Evolutionary conservation across 2,888 invertebrate species (phyloP).

Genomic region (Heteromyza rotundicornis): DNA sequence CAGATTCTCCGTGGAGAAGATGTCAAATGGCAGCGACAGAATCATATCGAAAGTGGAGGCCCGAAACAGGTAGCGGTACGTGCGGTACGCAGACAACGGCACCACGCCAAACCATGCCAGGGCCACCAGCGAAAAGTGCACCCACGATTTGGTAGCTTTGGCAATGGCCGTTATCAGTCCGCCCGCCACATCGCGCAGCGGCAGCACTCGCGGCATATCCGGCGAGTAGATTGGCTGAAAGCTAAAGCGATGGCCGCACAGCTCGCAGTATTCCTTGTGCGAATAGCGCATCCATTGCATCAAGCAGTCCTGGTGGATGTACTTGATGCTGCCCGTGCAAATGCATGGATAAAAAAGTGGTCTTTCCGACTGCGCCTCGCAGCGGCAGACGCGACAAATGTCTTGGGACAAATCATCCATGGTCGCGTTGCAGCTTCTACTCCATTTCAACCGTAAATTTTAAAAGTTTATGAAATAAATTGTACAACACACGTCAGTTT

Average conservation of each 20-base stretch:
- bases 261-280: conserved; percentile 97
- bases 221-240: conserved; percentile 99
- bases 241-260: conserved; percentile 96
- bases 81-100: conserved; percentile 94
- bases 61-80: conserved; percentile 91
- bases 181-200: conserved; percentile 88
- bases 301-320: conserved; percentile 98
- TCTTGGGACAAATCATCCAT: conserved; percentile 67
- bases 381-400: conserved; percentile 97
- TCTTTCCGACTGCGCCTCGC: conserved; percentile 89
- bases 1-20: conserved; percentile 91
- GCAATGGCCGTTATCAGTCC: conserved; percentile 89
- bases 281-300: conserved; percentile 99
- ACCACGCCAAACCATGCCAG: conserved; percentile 97
- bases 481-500: conserved; percentile 26
- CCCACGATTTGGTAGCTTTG: conserved; percentile 94
- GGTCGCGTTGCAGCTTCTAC: not conserved
- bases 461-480: not conserved
- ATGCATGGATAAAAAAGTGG: conserved; percentile 98
- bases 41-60: conserved; percentile 83
- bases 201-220: conserved; percentile 98
- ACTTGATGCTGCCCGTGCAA: conserved; percentile 98
- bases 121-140: conserved; percentile 96
- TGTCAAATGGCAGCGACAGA: conserved; percentile 86
- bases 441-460: not conserved